Conservation (phyloP, 2,797 vertebrate genomes). For the Spinus pinus region DNA sequence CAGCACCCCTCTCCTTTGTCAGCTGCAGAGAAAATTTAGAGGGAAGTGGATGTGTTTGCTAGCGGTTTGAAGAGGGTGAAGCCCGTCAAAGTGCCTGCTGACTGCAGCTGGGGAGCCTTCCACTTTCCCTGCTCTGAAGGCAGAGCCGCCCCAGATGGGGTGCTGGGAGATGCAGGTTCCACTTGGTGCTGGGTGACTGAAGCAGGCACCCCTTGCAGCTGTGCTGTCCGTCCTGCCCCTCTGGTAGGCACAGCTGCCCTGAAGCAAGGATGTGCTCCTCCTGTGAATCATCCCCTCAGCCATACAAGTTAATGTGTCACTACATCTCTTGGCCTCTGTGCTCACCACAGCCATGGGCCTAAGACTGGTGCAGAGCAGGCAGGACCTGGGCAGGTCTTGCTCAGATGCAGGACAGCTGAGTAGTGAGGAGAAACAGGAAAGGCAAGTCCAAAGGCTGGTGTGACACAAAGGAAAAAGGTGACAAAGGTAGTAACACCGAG, state of each 20-base stretch:
- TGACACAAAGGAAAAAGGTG: background rate
- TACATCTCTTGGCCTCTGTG: background rate
- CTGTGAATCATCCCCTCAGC: background rate
- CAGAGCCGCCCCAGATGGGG: fast-evolving
- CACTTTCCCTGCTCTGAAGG: background rate
- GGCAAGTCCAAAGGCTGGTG: background rate
- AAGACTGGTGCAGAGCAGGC: background rate
- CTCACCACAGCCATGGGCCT: fast-evolving
- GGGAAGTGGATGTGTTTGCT: background rate
- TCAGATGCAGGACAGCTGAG: background rate
- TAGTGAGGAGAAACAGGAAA: background rate
- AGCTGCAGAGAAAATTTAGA: background rate
- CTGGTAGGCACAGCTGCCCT: background rate
- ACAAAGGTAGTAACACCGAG: background rate
- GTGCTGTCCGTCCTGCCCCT: background rate
- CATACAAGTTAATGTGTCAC: background rate
- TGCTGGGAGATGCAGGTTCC: background rate
- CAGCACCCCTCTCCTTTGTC: background rate
- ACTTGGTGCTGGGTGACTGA: fast-evolving
- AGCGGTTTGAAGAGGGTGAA: background rate
- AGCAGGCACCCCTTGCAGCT: background rate
- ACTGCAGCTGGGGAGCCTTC: background rate
- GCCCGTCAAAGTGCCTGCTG: background rate
- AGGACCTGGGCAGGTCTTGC: background rate
- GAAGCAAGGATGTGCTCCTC: background rate